Evolutionary conservation across 1,140 invertebrate genomes (phyloP), one percentile per base, ranked within the genome.

Genomic region (Galleria mellonella): DNA sequence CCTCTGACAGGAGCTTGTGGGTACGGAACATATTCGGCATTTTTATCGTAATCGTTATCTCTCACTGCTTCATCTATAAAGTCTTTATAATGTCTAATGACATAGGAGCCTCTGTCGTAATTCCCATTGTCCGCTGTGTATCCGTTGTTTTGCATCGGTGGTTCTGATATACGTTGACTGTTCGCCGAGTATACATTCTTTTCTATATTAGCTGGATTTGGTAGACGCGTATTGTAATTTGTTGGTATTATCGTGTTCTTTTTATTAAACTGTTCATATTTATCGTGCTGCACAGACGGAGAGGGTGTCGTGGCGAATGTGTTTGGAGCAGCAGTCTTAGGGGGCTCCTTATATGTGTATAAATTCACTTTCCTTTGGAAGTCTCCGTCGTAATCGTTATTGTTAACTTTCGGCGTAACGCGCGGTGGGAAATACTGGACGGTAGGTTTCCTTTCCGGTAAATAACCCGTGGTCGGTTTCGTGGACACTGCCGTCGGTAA

Each of bases 361-460:
- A 45, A 51, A 40, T 72, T 68, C n/a, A 75, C 47, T 62, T 72
- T 82, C 6, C 38, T 38, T 30, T 66, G 48, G 40, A 65, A 62
- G 41, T 54, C 45, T 9, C 37, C 47, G 37, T 77, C 59, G 13
- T 69, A 67, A 33, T 69, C 68, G 17, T 69, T 63, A 9, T 64
- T 40, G 35, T 58, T 66, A 1, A 65, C 54, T 35, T 69, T 72
- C 29, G 61, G 53, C 3, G 55, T 15, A 17, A 35, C 50, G 61
- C 15, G 43, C 1, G 79, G 81, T 27, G 77, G 75, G 48, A 82
- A 84, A 38, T 81, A 81, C 44, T 82, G 75, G 10, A 82, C 32
- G 7, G 77, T 76, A 4, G 70, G 67, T 37, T 68, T 62, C 38
- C 75, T 70, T 14, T 79, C 72, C 0, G 71, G 62, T 10, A 45